Evolutionary conservation across 2,113 vertebrate species (phyloP).

Genomic region (Abramis brama): DNA sequence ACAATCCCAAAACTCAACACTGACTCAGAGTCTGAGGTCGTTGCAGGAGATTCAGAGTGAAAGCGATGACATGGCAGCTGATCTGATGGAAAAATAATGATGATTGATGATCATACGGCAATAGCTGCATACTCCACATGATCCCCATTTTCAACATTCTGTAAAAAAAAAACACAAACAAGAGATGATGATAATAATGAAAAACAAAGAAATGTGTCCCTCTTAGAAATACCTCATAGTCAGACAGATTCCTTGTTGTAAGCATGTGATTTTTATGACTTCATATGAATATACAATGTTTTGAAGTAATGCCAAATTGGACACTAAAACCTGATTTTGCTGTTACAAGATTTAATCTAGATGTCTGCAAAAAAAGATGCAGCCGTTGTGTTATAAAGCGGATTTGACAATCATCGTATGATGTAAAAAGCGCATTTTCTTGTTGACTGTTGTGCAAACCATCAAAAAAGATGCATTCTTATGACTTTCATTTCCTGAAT

Average conservation of each 20-base stretch:
- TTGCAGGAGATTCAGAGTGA: too few relatives aligned
- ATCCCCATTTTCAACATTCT: neutral
- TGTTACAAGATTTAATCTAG: too few relatives aligned
- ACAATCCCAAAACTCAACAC: neutral
- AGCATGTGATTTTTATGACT: too few relatives aligned
- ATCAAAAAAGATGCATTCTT: neutral
- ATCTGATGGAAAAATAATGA: neutral
- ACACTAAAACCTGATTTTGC: neutral
- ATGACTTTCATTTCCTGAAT: neutral
- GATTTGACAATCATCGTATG: neutral
- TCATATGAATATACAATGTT: neutral
- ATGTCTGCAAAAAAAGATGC: neutral
- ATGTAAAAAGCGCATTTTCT: neutral
- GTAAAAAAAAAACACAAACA: neutral
- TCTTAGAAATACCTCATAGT: too few relatives aligned
- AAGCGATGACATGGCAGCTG: neutral
- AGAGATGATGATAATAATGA: neutral
- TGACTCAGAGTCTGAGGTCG: neutral
- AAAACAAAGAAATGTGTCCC: too few relatives aligned
- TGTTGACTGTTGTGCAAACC: neutral
- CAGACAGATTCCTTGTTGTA: neutral
- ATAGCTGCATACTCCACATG: neutral
- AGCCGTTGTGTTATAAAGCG: neutral
- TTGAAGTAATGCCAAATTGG: neutral
- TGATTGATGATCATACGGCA: neutral